Conservation (phyloP, 2,113 vertebrate species). For the Cryptoleucopteryx plumbea region DNA sequence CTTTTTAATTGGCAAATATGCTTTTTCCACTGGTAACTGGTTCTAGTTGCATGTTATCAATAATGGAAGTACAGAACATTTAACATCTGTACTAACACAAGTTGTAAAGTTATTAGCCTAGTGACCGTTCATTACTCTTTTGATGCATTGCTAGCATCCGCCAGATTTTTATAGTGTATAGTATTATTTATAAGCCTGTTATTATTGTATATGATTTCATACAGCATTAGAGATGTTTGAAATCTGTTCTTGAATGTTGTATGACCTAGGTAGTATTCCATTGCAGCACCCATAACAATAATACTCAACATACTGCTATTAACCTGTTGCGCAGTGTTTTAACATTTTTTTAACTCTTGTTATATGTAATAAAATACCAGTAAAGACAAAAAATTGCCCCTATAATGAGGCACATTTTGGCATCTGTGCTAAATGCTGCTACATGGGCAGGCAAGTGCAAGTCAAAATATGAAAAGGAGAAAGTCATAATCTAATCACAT, state of each 20-base stretch:
- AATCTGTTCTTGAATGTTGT: constrained; percentile 37
- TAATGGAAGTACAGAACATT: background rate
- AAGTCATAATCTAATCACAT: constrained; percentile 66
- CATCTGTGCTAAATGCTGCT: constrained; percentile 75
- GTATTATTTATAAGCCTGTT: constrained; percentile 42
- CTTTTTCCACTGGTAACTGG: background rate
- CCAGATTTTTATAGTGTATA: constrained; percentile 12
- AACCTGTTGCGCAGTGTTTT: constrained; percentile 56
- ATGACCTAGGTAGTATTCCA: constrained; percentile 66
- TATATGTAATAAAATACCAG: constrained; percentile 70
- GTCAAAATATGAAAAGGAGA: constrained; percentile 68
- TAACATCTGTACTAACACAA: background rate
- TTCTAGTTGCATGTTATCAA: background rate
- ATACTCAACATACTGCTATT: constrained; percentile 62
- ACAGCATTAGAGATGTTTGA: constrained; percentile 38
- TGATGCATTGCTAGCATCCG: background rate
- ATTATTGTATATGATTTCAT: constrained; percentile 11
- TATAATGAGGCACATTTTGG: constrained; percentile 74
- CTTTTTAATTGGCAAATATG: background rate
- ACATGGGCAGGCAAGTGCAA: constrained; percentile 71
- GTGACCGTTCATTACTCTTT: background rate
- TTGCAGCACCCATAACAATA: constrained; percentile 68
- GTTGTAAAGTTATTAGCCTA: background rate
- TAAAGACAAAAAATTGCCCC: constrained; percentile 71
- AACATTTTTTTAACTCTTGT: constrained; percentile 23